Evolutionary conservation across 2,113 vertebrate species (phyloP), one percentile per base, ranked within the genome.

Genomic region (Dipodomys merriami): DNA sequence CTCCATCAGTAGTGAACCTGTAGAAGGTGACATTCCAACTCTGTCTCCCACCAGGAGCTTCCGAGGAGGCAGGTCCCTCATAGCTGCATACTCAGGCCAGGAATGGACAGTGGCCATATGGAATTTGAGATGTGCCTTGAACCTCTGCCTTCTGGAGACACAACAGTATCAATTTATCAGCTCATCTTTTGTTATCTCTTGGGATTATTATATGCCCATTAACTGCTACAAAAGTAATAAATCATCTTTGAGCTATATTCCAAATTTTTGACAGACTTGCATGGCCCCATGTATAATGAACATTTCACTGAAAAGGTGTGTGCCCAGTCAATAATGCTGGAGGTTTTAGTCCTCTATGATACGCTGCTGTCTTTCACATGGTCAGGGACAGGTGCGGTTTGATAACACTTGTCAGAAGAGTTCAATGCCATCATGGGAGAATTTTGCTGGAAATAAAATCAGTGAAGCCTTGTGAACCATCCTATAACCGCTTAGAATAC

Each of bases 181-280:
- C 96, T 99, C 91, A 98, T 99, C 72, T 99, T 33, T 99, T 87
- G 99, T 97, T 99, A 99, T 95, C 98, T 99, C 46, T 99, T 53
- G 98, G 99, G 96, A 98, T 99, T 96, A 99, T 98, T 88, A 98
- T 99, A 98, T 99, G 99, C 12, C 97, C 99, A 88, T 98, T 99
- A 90, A 98, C 98, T 9, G 98, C 98, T 2, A 98, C 98, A 95
- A 99, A 98, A 97, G 90, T 98, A 88, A 99, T 39, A 98, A 91
- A 53, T 97, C 90, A 23, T 97, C 98, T 44, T 86, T 62, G 53
- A 5, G 9, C 4, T 49, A 49, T 33, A 72, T 98, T 86, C 98
- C 98, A 6, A 98, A 99, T 97, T 53, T 53, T 53, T 53, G 49
- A 9, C 49, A 53, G 49, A 53, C 49, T 13, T 53, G 10, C 20